A percentile compares a stretch with the other conserved stretches of the same genome.
phyloP scores from a whole-genome alignment of 1,140 invertebrate species.

The Phenacoccus solenopsis region DNA sequence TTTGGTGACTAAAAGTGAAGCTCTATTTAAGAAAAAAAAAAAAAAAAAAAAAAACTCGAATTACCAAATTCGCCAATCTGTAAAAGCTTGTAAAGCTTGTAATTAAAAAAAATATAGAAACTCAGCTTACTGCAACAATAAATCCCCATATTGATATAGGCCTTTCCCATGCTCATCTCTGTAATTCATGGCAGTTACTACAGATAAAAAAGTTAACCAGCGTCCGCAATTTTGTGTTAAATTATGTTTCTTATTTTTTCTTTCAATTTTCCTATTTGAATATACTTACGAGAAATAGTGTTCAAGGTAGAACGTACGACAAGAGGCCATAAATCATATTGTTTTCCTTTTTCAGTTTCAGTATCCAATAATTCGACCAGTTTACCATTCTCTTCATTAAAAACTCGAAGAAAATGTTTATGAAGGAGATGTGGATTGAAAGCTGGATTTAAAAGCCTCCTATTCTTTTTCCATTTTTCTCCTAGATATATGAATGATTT shows the following conservation, averaged over 20 bases:
- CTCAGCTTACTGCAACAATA: not conserved
- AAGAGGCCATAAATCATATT: constrained; percentile 33
- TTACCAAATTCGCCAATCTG: constrained; percentile 4
- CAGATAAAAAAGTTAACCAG: not conserved
- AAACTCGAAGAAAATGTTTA: not conserved
- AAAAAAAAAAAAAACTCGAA: too few species aligned
- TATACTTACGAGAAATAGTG: constrained; percentile 57
- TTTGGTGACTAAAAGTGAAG: constrained; percentile 24
- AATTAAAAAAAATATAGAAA: not conserved
- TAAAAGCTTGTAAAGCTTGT: too few species aligned
- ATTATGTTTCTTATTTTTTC: not conserved
- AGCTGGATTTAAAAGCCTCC: constrained; percentile 58
- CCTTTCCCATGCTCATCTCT: not conserved
- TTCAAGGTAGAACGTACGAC: constrained; percentile 60
- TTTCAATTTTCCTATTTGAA: too few species aligned
- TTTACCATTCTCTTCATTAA: not conserved
- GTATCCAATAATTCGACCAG: not conserved
- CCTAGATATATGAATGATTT: constrained; percentile 21
- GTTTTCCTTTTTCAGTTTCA: constrained; percentile 6
- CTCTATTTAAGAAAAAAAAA: too few species aligned
- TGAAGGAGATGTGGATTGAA: constrained; percentile 48
- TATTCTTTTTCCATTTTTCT: constrained; percentile 42
- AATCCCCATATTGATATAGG: not conserved
- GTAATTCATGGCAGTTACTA: not conserved
- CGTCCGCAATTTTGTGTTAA: too few species aligned